A percentile compares a stretch with the other conserved stretches of the same genome.
Evolutionary conservation across 2,888 invertebrate species (phyloP).

Genomic region (Drosophila borealis): DNA sequence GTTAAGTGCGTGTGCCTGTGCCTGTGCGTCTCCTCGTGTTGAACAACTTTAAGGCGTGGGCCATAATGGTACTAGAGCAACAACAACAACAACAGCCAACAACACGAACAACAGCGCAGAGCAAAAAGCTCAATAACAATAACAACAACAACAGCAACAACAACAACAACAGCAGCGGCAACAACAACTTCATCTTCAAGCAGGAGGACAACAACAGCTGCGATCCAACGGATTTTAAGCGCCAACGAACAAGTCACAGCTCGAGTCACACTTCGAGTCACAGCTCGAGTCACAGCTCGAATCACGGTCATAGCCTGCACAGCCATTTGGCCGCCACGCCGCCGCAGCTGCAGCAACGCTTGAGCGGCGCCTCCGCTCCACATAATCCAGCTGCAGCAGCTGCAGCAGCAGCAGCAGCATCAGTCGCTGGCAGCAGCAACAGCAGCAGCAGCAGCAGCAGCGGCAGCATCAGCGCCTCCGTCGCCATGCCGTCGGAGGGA

Average conservation of each 20-base stretch:
- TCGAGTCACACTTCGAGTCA: constrained; percentile 25
- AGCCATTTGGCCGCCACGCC: constrained; percentile 44
- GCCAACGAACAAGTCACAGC: constrained; percentile 46
- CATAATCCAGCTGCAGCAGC: constrained; percentile 14
- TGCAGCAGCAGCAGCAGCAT: constrained; percentile 3
- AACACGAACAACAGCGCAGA: constrained; percentile 21
- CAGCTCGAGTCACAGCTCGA: constrained; percentile 25
- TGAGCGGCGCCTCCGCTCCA: constrained; percentile 33
- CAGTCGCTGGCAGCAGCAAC: constrained; percentile 10
- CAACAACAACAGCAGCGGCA: constrained; percentile 29
- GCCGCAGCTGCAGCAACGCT: constrained; percentile 52
- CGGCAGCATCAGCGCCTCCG: constrained; percentile 27
- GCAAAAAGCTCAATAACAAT: constrained; percentile 28
- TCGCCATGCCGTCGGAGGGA: constrained; percentile 81
- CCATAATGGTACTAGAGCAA: constrained; percentile 83
- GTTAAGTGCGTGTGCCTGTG: constrained; percentile 31
- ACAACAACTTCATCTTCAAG: constrained; percentile 38
- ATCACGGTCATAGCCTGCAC: constrained; percentile 25
- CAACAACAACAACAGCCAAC: constrained; percentile 43
- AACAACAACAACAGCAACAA: constrained; percentile 19
- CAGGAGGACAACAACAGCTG: constrained; percentile 48
- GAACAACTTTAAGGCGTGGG: constrained; percentile 36
- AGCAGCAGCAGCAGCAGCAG: constrained; percentile 24
- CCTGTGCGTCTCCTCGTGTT: constrained; percentile 3
- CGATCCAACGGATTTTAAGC: constrained; percentile 33